Conservation (phyloP, 2,888 invertebrate species). For the Crematogaster levior region DNA sequence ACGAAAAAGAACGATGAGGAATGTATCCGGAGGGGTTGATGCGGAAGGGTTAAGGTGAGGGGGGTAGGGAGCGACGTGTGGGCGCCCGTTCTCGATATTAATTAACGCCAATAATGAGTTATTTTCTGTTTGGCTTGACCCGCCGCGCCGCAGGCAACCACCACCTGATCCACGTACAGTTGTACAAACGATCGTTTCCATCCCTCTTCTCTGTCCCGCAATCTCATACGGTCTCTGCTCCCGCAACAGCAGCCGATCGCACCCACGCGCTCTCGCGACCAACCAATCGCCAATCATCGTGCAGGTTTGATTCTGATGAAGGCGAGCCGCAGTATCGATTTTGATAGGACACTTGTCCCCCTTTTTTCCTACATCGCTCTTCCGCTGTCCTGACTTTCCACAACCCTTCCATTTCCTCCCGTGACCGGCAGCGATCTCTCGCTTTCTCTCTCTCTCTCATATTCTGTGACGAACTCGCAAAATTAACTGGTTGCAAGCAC, state of each 20-base stretch:
- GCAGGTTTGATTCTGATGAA: slow-evolving; percentile 65
- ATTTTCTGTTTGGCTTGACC: slow-evolving; percentile 74
- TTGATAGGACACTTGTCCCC: slow-evolving; percentile 64
- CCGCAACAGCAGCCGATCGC: slow-evolving; percentile 8
- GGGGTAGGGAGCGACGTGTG: slow-evolving; percentile 69
- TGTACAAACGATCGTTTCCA: slow-evolving; percentile 29
- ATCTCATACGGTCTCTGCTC: neutral
- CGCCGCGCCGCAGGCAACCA: slow-evolving; percentile 35
- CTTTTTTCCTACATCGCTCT: slow-evolving; percentile 48
- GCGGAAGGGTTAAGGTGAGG: slow-evolving; percentile 44
- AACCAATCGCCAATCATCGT: slow-evolving; percentile 23
- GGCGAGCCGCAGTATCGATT: slow-evolving; percentile 65
- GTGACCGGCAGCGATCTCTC: neutral
- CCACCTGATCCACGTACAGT: slow-evolving; percentile 36
- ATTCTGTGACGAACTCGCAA: slow-evolving; percentile 6
- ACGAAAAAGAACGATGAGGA: slow-evolving; percentile 33
- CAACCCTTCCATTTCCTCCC: slow-evolving; percentile 15
- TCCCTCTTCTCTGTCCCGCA: neutral
- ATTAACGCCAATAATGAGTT: slow-evolving; percentile 80
- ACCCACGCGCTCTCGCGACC: neutral
- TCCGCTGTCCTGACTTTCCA: slow-evolving; percentile 1
- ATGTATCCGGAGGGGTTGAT: slow-evolving; percentile 29
- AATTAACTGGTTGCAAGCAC: slow-evolving; percentile 32
- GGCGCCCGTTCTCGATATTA: slow-evolving; percentile 73
- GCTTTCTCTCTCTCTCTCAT: neutral